phyloP scores from a whole-genome alignment of 2,888 invertebrate species.

The Agelastica alni region DNA sequence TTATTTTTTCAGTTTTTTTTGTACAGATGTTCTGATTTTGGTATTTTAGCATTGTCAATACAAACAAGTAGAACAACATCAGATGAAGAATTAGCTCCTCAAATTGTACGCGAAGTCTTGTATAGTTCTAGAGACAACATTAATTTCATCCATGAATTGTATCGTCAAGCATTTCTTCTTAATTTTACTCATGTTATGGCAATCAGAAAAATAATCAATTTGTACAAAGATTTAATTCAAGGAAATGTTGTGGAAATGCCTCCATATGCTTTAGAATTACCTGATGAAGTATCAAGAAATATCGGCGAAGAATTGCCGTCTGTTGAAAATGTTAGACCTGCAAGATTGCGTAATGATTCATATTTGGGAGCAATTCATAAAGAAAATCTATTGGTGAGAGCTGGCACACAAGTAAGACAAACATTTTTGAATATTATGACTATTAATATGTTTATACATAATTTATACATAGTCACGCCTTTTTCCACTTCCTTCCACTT shows the following conservation, averaged over 20 bases:
- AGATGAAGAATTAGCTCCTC: slow-evolving; percentile 57
- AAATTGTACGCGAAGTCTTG: slow-evolving; percentile 84
- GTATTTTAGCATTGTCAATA: slow-evolving; percentile 49
- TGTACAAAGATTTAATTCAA: slow-evolving; percentile 96
- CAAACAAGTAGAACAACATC: slow-evolving; percentile 51
- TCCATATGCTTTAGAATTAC: slow-evolving; percentile 75
- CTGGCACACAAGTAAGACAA: slow-evolving; percentile 73
- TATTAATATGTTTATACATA: too few species aligned
- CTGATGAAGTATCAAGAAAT: slow-evolving; percentile 56
- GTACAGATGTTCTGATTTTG: too few species aligned
- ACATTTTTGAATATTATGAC: too few species aligned
- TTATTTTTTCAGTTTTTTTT: too few species aligned
- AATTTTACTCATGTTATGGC: slow-evolving; percentile 86
- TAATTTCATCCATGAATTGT: slow-evolving; percentile 92
- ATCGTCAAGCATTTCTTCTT: slow-evolving; percentile 89
- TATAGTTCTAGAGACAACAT: slow-evolving; percentile 88
- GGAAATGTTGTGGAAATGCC: slow-evolving; percentile 78
- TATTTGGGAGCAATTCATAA: slow-evolving; percentile 82
- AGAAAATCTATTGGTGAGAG: slow-evolving; percentile 79
- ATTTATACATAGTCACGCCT: too few species aligned
- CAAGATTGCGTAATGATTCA: slow-evolving; percentile 77
- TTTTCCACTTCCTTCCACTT: too few species aligned
- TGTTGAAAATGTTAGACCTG: slow-evolving; percentile 29
- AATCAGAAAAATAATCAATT: slow-evolving; percentile 84
- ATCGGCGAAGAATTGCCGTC: slow-evolving; percentile 28